These are phyloP conservation scores for Theropithecus gelada DNA, from an alignment of 2,113 vertebrate species.

Conservation along the genomic window DNA sequence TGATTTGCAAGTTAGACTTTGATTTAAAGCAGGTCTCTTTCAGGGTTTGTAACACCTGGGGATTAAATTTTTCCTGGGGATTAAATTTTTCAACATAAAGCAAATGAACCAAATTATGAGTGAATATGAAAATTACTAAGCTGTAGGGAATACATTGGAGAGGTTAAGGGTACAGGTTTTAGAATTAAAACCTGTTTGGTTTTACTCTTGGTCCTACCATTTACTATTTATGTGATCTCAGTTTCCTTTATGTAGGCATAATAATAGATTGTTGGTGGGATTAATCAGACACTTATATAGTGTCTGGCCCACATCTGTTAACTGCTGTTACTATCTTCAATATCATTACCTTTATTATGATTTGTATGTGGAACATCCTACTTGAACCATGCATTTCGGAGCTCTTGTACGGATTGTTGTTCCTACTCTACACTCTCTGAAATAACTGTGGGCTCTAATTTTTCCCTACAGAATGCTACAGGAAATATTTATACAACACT, in stretches of 20 bases:
- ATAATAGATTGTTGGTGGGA: neutral
- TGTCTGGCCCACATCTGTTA: neutral
- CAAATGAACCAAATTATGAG: conserved; percentile 8
- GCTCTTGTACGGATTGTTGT: neutral
- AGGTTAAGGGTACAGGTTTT: neutral
- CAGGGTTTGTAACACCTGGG: neutral
- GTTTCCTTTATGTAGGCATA: neutral
- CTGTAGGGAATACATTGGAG: neutral
- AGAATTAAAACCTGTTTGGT: neutral
- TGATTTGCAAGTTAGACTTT: conserved; percentile 31
- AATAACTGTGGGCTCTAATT: neutral
- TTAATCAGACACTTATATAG: neutral
- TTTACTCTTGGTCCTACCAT: neutral
- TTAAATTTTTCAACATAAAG: conserved; percentile 27
- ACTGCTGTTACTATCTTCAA: neutral
- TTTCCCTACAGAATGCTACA: neutral
- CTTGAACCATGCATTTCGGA: neutral
- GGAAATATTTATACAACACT: neutral
- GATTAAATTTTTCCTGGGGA: neutral
- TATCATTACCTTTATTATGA: neutral
- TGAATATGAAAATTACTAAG: neutral
- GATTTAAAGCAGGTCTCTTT: neutral
- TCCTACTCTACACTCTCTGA: neutral
- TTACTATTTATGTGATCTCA: neutral
- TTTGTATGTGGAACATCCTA: neutral